These are phyloP conservation scores for Cairina moschata DNA, from an alignment of 2,113 vertebrate genomes.

Conservation along the genomic window DNA sequence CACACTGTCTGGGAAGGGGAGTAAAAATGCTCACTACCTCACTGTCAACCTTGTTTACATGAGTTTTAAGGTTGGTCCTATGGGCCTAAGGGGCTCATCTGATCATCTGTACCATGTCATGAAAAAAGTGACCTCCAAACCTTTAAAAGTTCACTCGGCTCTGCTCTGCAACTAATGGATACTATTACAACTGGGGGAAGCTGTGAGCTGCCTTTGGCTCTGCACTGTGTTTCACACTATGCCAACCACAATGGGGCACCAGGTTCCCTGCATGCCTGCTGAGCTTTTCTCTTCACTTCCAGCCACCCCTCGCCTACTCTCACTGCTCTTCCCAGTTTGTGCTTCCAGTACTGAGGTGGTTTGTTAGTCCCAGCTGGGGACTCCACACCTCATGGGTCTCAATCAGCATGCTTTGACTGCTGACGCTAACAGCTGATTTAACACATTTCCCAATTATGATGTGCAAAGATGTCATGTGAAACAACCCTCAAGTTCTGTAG, in stretches of 20 bases:
- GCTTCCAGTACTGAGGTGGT: neutral
- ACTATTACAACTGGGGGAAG: neutral
- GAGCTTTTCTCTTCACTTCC: neutral
- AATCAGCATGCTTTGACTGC: neutral
- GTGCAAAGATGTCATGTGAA: neutral
- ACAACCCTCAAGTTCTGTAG: neutral
- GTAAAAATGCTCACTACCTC: neutral
- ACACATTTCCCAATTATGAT: constrained; percentile 54
- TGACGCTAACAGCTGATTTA: neutral
- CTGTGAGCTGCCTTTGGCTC: neutral
- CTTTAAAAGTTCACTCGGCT: neutral
- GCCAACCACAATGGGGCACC: rapidly evolving
- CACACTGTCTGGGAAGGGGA: neutral
- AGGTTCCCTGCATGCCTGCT: neutral
- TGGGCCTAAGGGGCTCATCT: neutral
- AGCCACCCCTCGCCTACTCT: neutral
- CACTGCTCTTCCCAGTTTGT: neutral
- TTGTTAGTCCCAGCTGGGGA: neutral
- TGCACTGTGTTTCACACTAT: rapidly evolving
- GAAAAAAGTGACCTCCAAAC: neutral
- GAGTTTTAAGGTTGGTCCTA: neutral
- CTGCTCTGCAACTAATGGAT: neutral
- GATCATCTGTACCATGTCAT: neutral
- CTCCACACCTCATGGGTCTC: neutral
- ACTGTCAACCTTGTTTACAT: neutral